Conservation (phyloP, 2,113 vertebrate species). For the Camelus bactrianus region DNA sequence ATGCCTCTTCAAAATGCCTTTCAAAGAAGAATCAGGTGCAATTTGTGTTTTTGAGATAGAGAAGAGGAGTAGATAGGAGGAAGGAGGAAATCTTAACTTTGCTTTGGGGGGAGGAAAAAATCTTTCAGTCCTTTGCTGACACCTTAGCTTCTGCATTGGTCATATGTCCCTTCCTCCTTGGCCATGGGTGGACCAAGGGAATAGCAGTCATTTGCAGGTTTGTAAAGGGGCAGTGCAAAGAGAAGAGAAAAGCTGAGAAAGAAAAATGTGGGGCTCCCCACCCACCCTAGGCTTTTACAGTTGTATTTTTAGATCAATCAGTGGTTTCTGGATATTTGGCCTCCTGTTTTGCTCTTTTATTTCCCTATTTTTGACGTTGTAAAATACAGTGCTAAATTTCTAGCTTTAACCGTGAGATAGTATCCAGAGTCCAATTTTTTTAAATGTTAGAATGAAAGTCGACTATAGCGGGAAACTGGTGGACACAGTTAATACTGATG, state of each 20-base stretch:
- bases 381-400: conserved; percentile 11
- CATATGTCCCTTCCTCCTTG: conserved; percentile 51
- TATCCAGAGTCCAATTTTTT: conserved; percentile 34
- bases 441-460: background rate
- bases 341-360: conserved; percentile 29
- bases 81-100: conserved; percentile 65
- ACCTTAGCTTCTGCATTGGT: conserved; percentile 60
- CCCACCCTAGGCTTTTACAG: background rate
- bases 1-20: conserved; percentile 72
- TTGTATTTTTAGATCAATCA: conserved; percentile 58
- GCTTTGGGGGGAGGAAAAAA: conserved; percentile 1
- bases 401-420: background rate
- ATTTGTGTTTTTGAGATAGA: conserved; percentile 73
- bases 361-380: conserved; percentile 39
- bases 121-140: conserved; percentile 60
- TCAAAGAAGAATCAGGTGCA: conserved; percentile 63
- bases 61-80: conserved; percentile 53
- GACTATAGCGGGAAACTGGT: background rate
- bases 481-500: conserved; percentile 28
- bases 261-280: background rate
- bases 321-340: conserved; percentile 24
- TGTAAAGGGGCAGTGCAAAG: conserved; percentile 48
- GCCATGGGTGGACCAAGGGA: conserved; percentile 28
- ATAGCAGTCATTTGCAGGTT: conserved; percentile 41
- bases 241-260: conserved; percentile 54